Percentiles rank a stretch among this genome's conserved stretches.
Conservation (phyloP, 2,113 vertebrate genomes). For the Sinocyclocheilus anophthalmus region DNA sequence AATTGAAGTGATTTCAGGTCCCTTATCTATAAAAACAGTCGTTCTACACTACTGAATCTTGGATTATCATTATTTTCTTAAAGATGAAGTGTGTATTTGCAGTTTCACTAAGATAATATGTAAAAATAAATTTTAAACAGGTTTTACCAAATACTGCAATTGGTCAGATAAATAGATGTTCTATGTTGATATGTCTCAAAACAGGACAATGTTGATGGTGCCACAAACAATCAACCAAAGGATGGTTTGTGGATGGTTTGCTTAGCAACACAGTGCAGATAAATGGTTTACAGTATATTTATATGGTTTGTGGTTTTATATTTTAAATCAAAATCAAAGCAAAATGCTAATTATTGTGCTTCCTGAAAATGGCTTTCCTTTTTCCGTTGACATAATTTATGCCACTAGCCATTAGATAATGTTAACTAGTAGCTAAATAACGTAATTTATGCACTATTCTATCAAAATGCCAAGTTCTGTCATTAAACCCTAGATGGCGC, state of each 20-base stretch:
- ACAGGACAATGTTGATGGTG: neutral
- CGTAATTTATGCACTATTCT: neutral
- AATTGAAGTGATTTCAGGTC: neutral
- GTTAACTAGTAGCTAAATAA: neutral
- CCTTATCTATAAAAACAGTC: neutral
- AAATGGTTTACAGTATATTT: neutral
- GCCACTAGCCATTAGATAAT: neutral
- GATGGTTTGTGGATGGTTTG: neutral
- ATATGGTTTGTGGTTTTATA: neutral
- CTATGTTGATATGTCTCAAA: neutral
- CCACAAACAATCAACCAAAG: too few species aligned
- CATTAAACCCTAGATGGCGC: too few species aligned
- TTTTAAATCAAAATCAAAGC: neutral
- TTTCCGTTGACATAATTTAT: neutral
- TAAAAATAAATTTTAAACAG: too few species aligned
- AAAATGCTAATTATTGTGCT: neutral
- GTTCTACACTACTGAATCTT: neutral
- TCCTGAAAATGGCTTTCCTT: neutral
- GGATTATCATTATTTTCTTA: neutral
- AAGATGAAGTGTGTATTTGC: neutral
- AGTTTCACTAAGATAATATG: neutral
- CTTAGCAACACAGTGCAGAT: neutral
- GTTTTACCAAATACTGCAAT: neutral
- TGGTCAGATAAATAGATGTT: neutral
- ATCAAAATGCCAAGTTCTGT: neutral